Conservation (phyloP, 2,797 vertebrate genomes). For the Amphiprion clarkii region DNA sequence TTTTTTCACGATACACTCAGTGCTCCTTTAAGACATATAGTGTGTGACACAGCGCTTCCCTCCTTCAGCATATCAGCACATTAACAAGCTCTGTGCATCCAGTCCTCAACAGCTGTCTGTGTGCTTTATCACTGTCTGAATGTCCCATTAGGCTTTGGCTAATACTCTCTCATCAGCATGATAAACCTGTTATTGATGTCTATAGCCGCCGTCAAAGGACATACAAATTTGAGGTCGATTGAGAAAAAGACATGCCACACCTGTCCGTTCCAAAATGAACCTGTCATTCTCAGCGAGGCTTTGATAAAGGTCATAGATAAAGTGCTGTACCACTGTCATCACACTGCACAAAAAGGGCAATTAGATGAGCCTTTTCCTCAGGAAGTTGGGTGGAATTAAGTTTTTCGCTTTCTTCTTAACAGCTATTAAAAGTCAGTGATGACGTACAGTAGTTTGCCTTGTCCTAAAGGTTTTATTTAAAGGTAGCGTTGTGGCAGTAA, state of each 20-base stretch:
- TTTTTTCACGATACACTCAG: background rate
- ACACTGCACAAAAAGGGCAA: conserved; percentile 41
- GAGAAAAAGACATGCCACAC: conserved; percentile 61
- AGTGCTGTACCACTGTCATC: conserved; percentile 35
- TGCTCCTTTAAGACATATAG: conserved; percentile 27
- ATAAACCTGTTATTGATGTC: conserved; percentile 75
- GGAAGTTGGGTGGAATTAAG: conserved; percentile 18
- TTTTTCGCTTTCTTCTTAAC: conserved; percentile 15
- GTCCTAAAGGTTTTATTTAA: conserved; percentile 49
- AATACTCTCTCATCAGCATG: conserved; percentile 76
- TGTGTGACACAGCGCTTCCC: conserved; percentile 26
- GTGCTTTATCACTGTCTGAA: conserved; percentile 73
- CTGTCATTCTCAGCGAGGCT: conserved; percentile 38
- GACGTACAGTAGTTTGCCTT: conserved; percentile 22
- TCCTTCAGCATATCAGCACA: conserved; percentile 60
- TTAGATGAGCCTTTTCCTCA: conserved; percentile 38
- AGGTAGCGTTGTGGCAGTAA: conserved; percentile 38
- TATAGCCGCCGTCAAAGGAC: conserved; percentile 60
- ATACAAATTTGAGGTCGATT: conserved; percentile 61
- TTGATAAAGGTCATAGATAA: conserved; percentile 69
- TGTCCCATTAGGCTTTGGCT: conserved; percentile 74
- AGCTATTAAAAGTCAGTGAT: conserved; percentile 27
- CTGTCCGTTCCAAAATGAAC: conserved; percentile 57
- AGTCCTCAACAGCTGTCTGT: conserved; percentile 75
- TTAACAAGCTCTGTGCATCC: conserved; percentile 70